Conservation (phyloP, 1,140 invertebrate species). For the Pseudomyrmex flavicornis region DNA sequence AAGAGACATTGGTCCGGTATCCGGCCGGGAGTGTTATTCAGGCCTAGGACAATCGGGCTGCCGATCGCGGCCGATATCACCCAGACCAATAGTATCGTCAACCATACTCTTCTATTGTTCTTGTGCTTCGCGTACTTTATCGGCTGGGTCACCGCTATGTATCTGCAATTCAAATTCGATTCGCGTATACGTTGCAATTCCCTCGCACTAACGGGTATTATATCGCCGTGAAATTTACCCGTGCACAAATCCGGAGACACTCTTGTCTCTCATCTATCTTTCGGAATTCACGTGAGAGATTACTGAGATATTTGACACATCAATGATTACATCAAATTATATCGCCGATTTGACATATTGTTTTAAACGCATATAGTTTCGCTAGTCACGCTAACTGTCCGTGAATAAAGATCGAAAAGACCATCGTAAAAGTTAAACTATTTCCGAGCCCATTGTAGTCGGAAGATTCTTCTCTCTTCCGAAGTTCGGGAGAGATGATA, state of each 20-base stretch:
- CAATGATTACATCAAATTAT: slow-evolving; percentile 1
- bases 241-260: neutral
- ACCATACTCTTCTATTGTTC: slow-evolving; percentile 96
- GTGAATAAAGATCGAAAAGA: neutral
- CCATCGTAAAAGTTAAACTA: slow-evolving; percentile 9
- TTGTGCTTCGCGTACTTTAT: slow-evolving; percentile 99
- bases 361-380: neutral
- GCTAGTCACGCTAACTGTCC: too few relatives aligned
- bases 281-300: neutral
- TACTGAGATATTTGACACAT: neutral
- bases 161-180: slow-evolving; percentile 87
- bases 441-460: slow-evolving; percentile 6
- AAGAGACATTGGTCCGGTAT: slow-evolving; percentile 94
- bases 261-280: neutral
- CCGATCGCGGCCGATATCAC: slow-evolving; percentile 97
- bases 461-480: neutral
- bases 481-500: slow-evolving; percentile 2
- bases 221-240: slow-evolving; percentile 30
- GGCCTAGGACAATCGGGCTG: slow-evolving; percentile 97
- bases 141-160: slow-evolving; percentile 99
- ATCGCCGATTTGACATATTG: neutral
- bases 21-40: slow-evolving; percentile 95
- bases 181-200: slow-evolving; percentile 46
- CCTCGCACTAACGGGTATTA: slow-evolving; percentile 1
- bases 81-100: slow-evolving; percentile 99